Base-by-base conservation (phyloP, 2,113 vertebrate genomes). In the Cnemophilus loriae region DNA sequence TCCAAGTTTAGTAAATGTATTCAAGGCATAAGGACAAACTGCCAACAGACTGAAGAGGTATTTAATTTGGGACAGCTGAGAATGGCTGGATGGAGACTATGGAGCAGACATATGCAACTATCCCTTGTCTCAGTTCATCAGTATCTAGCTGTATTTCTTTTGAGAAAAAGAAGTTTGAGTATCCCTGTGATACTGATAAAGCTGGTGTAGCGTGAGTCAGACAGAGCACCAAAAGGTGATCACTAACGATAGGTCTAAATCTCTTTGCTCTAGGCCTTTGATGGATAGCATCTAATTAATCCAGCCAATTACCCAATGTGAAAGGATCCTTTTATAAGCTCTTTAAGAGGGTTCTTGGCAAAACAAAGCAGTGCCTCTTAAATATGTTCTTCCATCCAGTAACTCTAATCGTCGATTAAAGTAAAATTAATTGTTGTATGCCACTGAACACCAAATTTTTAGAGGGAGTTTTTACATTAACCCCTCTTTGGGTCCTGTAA, bases 361-460 rank as follows among this genome's bases (percentile, higher is more conserved):
- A 96, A 96, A 91, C 50, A 74, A 60, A 70, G n/a, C 56, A 74
- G 24, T 20, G 28, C 35, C 47, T 94, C 70, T 94, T 92, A 95
- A 89, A 68, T 76, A 82, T 53, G 42, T 89, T 92, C 50, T 60
- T 76, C 71, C 64, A 95, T 87, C 87, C 71, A 94, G 94, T 93
- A 97, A 93, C 73, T 97, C 77, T 94, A 95, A 97, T 75, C 87
- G 92, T 95, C 8, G 3, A 93, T 94, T 96, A 96, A 96, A 74
- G 81, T 92, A 83, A 86, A 93, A 96, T 84, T 95, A 95, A 96
- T 95, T 85, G 50, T 68, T 94, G 69, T 70, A 80, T 94, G 78
- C 88, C 90, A 92, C 78, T 61, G 56, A 82, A 94, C 78, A 95
- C 50, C 52, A 82, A 90, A 57, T 82, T 70, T 92, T 86, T 87